phyloP scores from a whole-genome alignment of 2,888 invertebrate genomes.

The Cataglyphis cursor region DNA sequence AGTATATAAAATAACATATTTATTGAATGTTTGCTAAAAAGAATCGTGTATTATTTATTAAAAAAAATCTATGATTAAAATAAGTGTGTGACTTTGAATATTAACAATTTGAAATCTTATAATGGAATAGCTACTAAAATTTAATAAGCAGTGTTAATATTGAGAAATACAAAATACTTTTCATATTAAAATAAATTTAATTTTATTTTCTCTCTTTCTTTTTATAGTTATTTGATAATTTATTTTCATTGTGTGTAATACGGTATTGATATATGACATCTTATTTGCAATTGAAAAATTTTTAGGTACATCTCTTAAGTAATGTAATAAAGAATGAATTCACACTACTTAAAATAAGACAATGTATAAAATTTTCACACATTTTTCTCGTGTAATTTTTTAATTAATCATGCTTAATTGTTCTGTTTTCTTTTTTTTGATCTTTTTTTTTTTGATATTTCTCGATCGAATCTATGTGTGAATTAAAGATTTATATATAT shows the following conservation, averaged over 20 bases:
- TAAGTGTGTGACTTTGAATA: neutral
- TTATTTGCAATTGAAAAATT: neutral
- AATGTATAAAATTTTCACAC: neutral
- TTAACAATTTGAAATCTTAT: neutral
- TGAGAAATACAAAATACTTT: neutral
- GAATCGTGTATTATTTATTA: neutral
- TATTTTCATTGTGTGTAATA: neutral
- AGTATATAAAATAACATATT: conserved; percentile 1
- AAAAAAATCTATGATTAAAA: neutral
- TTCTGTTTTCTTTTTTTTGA: neutral
- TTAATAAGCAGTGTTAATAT: neutral
- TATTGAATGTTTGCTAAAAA: neutral
- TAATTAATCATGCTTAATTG: neutral
- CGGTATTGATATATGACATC: neutral
- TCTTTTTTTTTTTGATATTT: neutral
- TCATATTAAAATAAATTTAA: conserved; percentile 9
- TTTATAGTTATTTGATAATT: neutral
- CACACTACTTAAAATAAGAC: neutral
- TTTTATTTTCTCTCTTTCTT: neutral
- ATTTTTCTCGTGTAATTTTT: neutral
- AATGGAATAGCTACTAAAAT: neutral
- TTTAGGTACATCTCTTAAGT: neutral
- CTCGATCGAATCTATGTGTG: neutral
- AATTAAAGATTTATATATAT: neutral
- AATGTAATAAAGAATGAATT: neutral